Conservation (phyloP, 2,797 vertebrate species). For the Neostethus bicornis region DNA sequence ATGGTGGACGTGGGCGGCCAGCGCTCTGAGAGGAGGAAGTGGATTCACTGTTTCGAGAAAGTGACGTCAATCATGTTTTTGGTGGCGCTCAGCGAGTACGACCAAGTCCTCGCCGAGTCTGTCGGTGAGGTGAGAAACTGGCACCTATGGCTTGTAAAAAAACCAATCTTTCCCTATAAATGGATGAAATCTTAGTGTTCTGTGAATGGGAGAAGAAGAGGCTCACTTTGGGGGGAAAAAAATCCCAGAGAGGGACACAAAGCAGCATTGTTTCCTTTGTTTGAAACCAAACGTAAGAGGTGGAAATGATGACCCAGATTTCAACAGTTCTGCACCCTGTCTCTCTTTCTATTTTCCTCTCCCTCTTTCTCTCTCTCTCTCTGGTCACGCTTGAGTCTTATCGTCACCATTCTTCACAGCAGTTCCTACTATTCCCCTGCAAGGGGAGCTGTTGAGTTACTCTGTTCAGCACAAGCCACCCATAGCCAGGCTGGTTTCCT, state of each 20-base stretch:
- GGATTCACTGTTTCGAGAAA: constrained; percentile 82
- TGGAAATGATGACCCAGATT: constrained; percentile 59
- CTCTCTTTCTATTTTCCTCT: constrained; percentile 4
- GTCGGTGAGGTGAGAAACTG: constrained; percentile 55
- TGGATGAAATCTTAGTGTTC: background rate
- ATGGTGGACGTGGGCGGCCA: constrained; percentile 83
- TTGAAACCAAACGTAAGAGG: constrained; percentile 44
- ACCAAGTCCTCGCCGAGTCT: constrained; percentile 78
- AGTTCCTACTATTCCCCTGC: constrained; percentile 52
- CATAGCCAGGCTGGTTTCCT: constrained; percentile 30
- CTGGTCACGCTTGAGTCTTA: constrained; percentile 18
- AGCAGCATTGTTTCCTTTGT: constrained; percentile 48
- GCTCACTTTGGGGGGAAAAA: constrained; percentile 18
- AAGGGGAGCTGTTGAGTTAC: constrained; percentile 77
- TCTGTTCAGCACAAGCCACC: constrained; percentile 34
- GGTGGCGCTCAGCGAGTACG: constrained; percentile 81
- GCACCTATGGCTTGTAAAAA: constrained; percentile 4
- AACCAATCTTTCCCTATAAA: background rate
- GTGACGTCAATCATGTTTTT: constrained; percentile 82
- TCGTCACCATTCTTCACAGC: constrained; percentile 22
- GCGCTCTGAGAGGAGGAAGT: constrained; percentile 81
- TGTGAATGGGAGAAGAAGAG: constrained; percentile 3
- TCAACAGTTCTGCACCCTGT: constrained; percentile 23
- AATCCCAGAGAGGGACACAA: constrained; percentile 18
- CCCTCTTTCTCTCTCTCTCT: background rate